These are phyloP conservation scores for Tachina lurida DNA, from an alignment of 2,888 invertebrate species.

Conservation along the genomic window DNA sequence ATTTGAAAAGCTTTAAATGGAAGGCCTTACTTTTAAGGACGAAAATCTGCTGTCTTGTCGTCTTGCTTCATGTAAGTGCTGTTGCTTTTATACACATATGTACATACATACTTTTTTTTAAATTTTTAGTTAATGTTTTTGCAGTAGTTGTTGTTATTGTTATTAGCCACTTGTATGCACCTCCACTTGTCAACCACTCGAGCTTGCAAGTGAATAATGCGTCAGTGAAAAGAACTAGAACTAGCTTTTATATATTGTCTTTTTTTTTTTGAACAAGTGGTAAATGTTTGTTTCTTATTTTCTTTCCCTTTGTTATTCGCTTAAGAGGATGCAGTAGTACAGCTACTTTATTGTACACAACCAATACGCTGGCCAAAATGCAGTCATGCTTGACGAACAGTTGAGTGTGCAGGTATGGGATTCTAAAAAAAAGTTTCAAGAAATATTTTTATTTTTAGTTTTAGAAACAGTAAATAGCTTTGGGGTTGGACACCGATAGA, in stretches of 20 bases:
- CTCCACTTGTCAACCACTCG: constrained; percentile 58
- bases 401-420: neutral
- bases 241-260: constrained; percentile 26
- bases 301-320: constrained; percentile 6
- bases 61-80: neutral
- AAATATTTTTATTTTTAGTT: neutral
- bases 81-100: too few relatives aligned
- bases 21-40: neutral
- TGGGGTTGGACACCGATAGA: too few relatives aligned
- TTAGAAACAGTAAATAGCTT: too few relatives aligned
- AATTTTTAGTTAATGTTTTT: neutral
- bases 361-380: constrained; percentile 21
- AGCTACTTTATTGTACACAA: neutral
- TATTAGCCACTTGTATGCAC: constrained; percentile 62
- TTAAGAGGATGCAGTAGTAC: constrained; percentile 65
- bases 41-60: neutral
- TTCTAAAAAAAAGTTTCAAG: neutral
- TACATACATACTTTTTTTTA: neutral
- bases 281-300: neutral
- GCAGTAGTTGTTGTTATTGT: constrained; percentile 40
- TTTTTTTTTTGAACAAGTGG: constrained; percentile 6
- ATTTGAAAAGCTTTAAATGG: neutral
- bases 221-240: constrained; percentile 46
- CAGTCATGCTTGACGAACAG: neutral
- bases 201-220: constrained; percentile 68